A percentile compares a stretch with the other conserved stretches of the same genome.
These are phyloP conservation scores for Thalassophryne amazonica DNA, from an alignment of 2,797 vertebrate genomes.

Conservation along the genomic window DNA sequence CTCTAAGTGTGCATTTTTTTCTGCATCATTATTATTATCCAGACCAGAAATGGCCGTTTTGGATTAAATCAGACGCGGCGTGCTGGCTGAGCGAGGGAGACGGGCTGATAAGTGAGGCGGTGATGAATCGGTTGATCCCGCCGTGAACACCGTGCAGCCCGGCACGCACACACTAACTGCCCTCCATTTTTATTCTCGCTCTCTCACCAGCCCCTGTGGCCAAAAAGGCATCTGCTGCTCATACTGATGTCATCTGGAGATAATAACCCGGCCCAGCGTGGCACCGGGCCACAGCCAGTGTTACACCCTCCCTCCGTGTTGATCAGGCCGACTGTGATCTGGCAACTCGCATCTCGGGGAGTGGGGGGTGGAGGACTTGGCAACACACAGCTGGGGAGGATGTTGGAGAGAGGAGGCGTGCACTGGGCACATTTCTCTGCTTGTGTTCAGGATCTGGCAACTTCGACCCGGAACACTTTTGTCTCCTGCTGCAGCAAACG, in stretches of 20 bases:
- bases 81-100: constrained; percentile 36
- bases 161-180: not conserved
- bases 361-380: constrained; percentile 28
- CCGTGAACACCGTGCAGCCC: constrained; percentile 47
- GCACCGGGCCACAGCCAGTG: constrained; percentile 59
- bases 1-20: not conserved
- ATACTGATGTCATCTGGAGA: constrained; percentile 78
- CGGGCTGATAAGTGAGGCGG: constrained; percentile 60
- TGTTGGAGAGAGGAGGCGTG: constrained; percentile 10
- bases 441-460: constrained; percentile 20
- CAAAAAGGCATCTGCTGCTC: constrained; percentile 77
- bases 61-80: constrained; percentile 39
- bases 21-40: constrained; percentile 33
- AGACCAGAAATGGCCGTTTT: constrained; percentile 28
- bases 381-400: constrained; percentile 29
- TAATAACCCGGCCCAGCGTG: constrained; percentile 73
- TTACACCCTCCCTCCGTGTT: constrained; percentile 41
- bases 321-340: constrained; percentile 51
- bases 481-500: not conserved
- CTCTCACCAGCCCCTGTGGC: constrained; percentile 51
- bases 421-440: constrained; percentile 22
- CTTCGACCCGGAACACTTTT: constrained; percentile 5
- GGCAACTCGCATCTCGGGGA: constrained; percentile 47
- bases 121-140: constrained; percentile 66
- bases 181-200: not conserved